Evolutionary conservation across 2,797 vertebrate species (phyloP).

Genomic region (Brotogeris chrysoptera): DNA sequence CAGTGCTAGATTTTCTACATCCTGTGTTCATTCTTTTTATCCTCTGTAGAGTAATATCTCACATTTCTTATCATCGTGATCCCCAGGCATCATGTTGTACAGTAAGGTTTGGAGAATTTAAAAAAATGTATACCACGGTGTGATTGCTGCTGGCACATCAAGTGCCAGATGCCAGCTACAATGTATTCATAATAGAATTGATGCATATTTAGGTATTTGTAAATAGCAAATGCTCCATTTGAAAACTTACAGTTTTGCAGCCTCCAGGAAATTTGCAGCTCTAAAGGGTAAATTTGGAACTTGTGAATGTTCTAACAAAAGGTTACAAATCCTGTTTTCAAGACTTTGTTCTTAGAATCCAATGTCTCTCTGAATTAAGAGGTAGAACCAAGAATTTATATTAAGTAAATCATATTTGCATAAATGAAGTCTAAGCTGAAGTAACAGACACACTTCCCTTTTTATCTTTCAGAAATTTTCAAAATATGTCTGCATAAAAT

Average conservation of each 20-base stretch:
- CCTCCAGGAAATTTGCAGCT: conserved; percentile 27
- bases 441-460: not conserved
- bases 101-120: not conserved
- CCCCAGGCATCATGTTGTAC: not conserved
- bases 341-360: not conserved
- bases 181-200: conserved; percentile 51
- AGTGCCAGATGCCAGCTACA: conserved; percentile 34
- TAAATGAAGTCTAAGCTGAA: not conserved
- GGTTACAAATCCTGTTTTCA: not conserved
- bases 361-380: not conserved
- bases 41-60: not conserved
- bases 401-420: not conserved
- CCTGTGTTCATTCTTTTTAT: not conserved
- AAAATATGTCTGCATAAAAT: not conserved
- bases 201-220: conserved; percentile 58
- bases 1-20: not conserved
- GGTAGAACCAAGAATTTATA: not conserved
- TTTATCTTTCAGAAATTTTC: not conserved
- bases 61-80: not conserved
- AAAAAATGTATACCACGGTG: not conserved
- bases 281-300: not conserved
- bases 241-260: conserved; percentile 43
- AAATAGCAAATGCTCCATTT: conserved; percentile 43
- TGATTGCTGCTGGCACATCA: conserved; percentile 10
- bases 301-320: not conserved